phyloP scores from a whole-genome alignment of 1,140 invertebrate genomes.

The Ceratosolen fusciceps region DNA sequence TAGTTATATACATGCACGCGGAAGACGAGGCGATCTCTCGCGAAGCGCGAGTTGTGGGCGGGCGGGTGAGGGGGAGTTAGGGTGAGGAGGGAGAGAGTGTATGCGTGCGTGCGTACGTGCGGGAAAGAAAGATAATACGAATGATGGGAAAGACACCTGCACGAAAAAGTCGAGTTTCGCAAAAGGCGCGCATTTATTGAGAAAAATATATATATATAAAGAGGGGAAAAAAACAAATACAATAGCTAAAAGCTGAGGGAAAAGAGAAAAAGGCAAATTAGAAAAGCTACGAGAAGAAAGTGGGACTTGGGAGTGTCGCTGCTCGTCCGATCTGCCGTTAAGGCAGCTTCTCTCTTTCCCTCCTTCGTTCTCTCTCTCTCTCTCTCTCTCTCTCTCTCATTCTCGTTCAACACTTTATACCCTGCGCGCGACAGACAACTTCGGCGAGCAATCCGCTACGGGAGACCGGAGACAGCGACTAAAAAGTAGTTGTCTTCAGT shows the following conservation, averaged over 20 bases:
- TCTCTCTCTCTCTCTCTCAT: not conserved
- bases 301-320: constrained; percentile 36
- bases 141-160: not conserved
- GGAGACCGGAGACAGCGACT: constrained; percentile 7
- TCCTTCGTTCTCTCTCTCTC: not conserved
- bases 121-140: not conserved
- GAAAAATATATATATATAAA: too few species aligned
- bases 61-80: not conserved
- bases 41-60: not conserved
- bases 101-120: too few species aligned
- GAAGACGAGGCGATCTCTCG: constrained; percentile 19
- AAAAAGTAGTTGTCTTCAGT: not conserved
- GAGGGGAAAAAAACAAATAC: too few species aligned
- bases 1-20: not conserved
- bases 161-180: not conserved
- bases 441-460: not conserved
- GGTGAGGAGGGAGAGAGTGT: not conserved
- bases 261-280: not conserved
- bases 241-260: too few species aligned
- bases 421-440: constrained; percentile 5
- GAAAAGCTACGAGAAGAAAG: constrained; percentile 28
- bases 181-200: not conserved
- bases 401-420: not conserved
- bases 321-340: constrained; percentile 28
- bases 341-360: not conserved